A percentile compares a stretch with the other conserved stretches of the same genome.
phyloP scores from a whole-genome alignment of 2,888 invertebrate genomes.

The Lycia hirtaria region DNA sequence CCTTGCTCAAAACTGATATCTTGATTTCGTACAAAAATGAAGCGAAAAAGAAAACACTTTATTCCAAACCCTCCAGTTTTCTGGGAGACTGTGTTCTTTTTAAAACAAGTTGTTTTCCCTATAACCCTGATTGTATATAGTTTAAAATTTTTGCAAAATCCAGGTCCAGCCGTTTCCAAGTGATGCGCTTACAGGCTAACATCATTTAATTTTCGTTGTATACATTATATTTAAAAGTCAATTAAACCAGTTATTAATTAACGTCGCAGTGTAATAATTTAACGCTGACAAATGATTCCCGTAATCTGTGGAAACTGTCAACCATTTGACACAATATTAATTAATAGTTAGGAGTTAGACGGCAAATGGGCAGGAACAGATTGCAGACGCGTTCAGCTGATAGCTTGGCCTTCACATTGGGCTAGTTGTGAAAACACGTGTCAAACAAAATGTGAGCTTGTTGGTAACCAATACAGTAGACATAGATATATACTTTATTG shows the following conservation, averaged over 20 bases:
- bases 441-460: neutral
- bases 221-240: neutral
- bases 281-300: slow-evolving; percentile 28
- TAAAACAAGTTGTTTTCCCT: too few species aligned
- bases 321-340: slow-evolving; percentile 26
- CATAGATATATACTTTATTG: neutral
- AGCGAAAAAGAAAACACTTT: too few species aligned
- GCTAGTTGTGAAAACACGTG: neutral
- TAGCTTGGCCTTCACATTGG: slow-evolving; percentile 1
- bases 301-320: slow-evolving; percentile 20
- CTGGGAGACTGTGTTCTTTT: too few species aligned
- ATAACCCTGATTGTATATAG: too few species aligned
- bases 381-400: neutral
- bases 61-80: too few species aligned
- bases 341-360: slow-evolving; percentile 26
- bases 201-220: too few species aligned
- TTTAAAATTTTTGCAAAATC: too few species aligned
- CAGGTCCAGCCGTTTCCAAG: too few species aligned
- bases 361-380: slow-evolving; percentile 4
- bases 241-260: slow-evolving; percentile 8
- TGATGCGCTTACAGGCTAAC: too few species aligned
- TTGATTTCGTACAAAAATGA: too few species aligned
- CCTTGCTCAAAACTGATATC: too few species aligned
- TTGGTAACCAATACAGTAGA: neutral
- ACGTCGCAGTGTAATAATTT: slow-evolving; percentile 15